Base-by-base conservation (phyloP, 2,113 vertebrate species). In the Alligator mississippiensis region DNA sequence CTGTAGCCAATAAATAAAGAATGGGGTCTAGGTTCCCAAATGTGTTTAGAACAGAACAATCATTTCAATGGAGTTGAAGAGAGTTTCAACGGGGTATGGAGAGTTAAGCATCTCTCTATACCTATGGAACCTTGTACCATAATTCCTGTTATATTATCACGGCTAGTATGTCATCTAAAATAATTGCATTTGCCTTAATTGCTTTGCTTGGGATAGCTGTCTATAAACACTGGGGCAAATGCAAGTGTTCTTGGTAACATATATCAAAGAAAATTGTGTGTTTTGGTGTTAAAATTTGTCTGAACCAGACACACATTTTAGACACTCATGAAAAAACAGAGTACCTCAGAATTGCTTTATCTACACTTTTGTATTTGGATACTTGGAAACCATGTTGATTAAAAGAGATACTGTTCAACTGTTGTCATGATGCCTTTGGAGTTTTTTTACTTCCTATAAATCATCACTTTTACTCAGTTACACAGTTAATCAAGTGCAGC, bases 401-500 rank as follows among this genome's bases (percentile, higher is more conserved):
- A 80, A 92, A 87, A 75, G 11, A 87, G 68, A 55, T 72, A 47
- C 14, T 85, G 70, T n/a, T 94, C 60, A 75, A 93, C 38, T 60
- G 60, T 72, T 93, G 12, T 87, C 88, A 84, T 13, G 10, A 77
- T 93, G 68, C n/a, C 47, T 85, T 87, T 82, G 77, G 76, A 87
- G 18, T 8, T 90, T 88, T 88, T 47, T 10, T 47, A 92, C 64
- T 95, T 88, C 59, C 74, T 91, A 93, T 90, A 92, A 93, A 94
- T 77, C 63, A 84, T 90, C n/a, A 19, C 1, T 88, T 89, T 92
- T 66, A 76, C 78, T 85, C 47, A 87, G 7, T 58, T 87, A 66
- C 16, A n/a, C 15, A 4, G 91, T 87, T 92, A 93, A 97, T 87
- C 64, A 96, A 87, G 89, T 61, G 10, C 94, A 96, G 81, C 90